Base-by-base conservation (phyloP, 2,797 vertebrate species). In the Chaetodon trifasciatus region DNA sequence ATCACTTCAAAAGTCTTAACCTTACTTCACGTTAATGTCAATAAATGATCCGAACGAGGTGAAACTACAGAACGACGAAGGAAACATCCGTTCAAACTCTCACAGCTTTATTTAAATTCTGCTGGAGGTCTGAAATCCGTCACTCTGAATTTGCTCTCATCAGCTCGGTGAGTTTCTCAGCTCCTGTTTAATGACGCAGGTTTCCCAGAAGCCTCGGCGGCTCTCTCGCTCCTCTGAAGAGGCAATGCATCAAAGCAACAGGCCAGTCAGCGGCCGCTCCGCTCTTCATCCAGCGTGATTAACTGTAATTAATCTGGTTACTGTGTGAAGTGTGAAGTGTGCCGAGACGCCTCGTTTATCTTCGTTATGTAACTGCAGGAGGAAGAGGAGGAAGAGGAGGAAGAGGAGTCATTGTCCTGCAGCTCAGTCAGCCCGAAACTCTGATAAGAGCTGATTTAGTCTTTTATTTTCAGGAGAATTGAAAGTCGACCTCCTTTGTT, bases 261-360 rank as follows among this genome's bases (percentile, higher is more conserved):
- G 82, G 87, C 79, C 81, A 88, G 92, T 90, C 89, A 85, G 78
- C 73, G 72, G 79, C 88, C 72, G 78, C 81, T 69, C 67, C 58
- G 69, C 90, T 82, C 84, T 78, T 86, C 81, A 83, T 87, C 88
- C 87, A 90, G 60, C 77, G 88, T 86, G 90, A 93, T 93, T 93
- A 92, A 89, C 90, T 88, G 87, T 90, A 94, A 94, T 94, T 93
- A 92, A 94, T 93, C 74, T 75, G 74, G 74, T 89, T 79, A 86
- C 69, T 83, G 81, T 56, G 81, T 76, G 83, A 89, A 72, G 84
- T 86, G 78, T 63, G 83, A 74, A 56, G 75, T 3, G 70, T 67
- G 82, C 79, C n/a, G 68, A 70, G 85, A 72, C 37, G 53, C 83
- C 83, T 93, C 89, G 89, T 93, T 91, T 87, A 84, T 94, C 91